Conservation (phyloP, 2,113 vertebrate species). For the Antechinus stuartii region DNA sequence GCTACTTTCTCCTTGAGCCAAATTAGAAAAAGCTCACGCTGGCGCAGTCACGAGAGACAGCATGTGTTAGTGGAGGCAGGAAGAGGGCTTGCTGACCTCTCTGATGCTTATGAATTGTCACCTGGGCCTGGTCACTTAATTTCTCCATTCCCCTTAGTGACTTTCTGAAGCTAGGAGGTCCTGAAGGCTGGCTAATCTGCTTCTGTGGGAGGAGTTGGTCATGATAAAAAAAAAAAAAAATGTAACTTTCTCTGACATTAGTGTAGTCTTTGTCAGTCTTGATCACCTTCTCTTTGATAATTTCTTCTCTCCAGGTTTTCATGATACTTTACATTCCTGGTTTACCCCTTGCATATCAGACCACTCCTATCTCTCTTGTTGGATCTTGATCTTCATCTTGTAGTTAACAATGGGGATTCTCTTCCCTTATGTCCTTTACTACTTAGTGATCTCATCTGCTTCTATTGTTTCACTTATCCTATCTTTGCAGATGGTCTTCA, state of each 20-base stretch:
- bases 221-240: neutral
- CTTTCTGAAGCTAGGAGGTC: neutral
- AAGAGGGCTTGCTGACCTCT: neutral
- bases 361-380: neutral
- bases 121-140: neutral
- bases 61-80: neutral
- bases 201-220: neutral
- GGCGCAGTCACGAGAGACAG: neutral
- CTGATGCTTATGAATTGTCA: neutral
- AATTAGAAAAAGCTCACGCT: neutral
- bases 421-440: neutral
- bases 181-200: neutral
- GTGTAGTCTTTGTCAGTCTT: neutral
- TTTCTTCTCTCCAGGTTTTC: neutral
- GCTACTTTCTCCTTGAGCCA: neutral
- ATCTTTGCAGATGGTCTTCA: neutral
- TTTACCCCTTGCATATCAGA: neutral
- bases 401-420: neutral
- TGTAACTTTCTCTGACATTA: neutral
- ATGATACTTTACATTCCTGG: neutral
- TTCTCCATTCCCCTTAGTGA: neutral
- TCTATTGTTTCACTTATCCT: neutral
- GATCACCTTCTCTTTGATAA: neutral
- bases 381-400: neutral
- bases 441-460: neutral